A percentile compares a stretch with the other conserved stretches of the same genome.
Conservation (phyloP, 2,888 invertebrate genomes). For the Acanthoscelides obtectus region DNA sequence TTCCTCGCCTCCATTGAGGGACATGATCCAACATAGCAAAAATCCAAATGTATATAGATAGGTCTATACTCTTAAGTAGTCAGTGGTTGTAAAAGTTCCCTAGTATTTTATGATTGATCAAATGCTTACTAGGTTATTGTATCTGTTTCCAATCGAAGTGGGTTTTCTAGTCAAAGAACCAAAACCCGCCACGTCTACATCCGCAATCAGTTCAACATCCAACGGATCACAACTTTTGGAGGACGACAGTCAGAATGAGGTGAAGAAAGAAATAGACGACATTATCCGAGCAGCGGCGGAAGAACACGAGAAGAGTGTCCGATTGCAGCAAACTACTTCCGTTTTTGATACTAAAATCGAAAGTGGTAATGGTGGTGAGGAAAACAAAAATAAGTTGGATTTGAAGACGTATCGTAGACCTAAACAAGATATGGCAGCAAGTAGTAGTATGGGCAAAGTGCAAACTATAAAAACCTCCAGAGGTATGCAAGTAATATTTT, state of each 20-base stretch:
- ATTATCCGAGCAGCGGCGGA: slow-evolving; percentile 42
- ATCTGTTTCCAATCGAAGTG: no score
- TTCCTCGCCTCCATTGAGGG: no score
- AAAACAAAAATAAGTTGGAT: slow-evolving; percentile 6
- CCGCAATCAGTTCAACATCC: background rate
- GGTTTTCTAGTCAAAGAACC: slow-evolving; percentile 21
- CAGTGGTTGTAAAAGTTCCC: no score
- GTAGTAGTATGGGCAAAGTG: slow-evolving; percentile 22
- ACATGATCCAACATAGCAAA: no score
- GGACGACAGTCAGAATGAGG: slow-evolving; percentile 12
- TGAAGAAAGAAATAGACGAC: slow-evolving; percentile 38
- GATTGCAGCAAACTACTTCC: background rate
- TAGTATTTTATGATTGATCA: no score
- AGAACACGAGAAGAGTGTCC: slow-evolving; percentile 38
- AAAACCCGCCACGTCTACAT: slow-evolving; percentile 4
- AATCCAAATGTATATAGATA: no score
- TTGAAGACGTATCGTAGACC: slow-evolving; percentile 25
- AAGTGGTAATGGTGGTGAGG: background rate
- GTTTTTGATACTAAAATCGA: background rate
- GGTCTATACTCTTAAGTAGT: no score
- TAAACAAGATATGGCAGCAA: slow-evolving; percentile 19
- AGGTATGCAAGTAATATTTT: no score
- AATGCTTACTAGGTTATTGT: no score
- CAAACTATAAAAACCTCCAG: slow-evolving; percentile 33
- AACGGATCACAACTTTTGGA: background rate